Percentiles rank a stretch among this genome's conserved stretches.
Conservation (phyloP, 2,888 invertebrate species). For the Germaria angustata region DNA sequence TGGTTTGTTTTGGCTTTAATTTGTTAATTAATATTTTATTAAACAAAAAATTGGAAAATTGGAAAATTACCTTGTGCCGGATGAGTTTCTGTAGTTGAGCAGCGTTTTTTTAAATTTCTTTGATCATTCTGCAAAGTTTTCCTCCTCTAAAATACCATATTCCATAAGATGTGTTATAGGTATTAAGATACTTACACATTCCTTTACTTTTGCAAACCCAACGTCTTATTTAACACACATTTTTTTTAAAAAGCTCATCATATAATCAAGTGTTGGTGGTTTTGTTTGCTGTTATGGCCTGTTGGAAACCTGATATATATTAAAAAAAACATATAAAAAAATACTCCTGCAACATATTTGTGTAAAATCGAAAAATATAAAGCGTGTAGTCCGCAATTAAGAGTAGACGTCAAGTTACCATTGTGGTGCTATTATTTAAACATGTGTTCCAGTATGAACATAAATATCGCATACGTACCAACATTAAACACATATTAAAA, state of each 20-base stretch:
- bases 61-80: no score
- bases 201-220: neutral
- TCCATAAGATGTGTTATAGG: no score
- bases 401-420: constrained; percentile 38
- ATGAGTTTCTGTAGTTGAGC: no score
- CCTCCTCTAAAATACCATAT: no score
- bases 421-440: constrained; percentile 13
- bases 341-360: constrained; percentile 41
- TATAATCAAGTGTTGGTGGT: constrained; percentile 57
- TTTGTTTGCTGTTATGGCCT: constrained; percentile 52
- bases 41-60: no score
- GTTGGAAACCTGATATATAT: constrained; percentile 61
- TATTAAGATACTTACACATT: no score
- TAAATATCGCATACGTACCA: constrained; percentile 40
- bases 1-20: no score
- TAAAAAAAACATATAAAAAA: constrained; percentile 3
- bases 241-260: neutral
- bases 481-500: constrained; percentile 54
- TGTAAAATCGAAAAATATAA: constrained; percentile 48
- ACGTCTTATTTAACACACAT: neutral
- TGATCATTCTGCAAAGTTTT: no score
- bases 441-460: constrained; percentile 36
- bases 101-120: no score
- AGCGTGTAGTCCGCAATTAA: constrained; percentile 61
- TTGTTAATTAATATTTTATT: no score